A percentile compares a stretch with the other conserved stretches of the same genome.
These are phyloP conservation scores for Lateolabrax maculatus DNA, from an alignment of 2,797 vertebrate genomes.

Conservation along the genomic window DNA sequence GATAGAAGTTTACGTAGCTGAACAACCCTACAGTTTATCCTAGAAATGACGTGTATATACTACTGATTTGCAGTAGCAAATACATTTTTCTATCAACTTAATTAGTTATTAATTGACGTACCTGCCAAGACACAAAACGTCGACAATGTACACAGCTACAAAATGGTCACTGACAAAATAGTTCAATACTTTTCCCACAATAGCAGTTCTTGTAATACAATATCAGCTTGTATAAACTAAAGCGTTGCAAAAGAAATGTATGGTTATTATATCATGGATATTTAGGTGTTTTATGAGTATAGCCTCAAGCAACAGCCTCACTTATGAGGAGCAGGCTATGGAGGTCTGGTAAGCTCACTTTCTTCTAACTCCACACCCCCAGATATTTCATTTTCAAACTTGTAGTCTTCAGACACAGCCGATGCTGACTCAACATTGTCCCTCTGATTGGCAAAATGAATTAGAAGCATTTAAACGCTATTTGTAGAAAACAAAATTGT, in stretches of 20 bases:
- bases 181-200: not conserved
- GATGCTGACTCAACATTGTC: too few relatives aligned
- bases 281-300: too few relatives aligned
- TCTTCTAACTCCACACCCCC: too few relatives aligned
- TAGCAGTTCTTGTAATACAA: not conserved
- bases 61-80: not conserved
- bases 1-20: not conserved
- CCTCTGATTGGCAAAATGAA: not conserved
- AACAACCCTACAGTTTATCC: not conserved
- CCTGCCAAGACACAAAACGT: not conserved
- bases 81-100: not conserved
- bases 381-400: too few relatives aligned
- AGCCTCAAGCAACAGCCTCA: too few relatives aligned
- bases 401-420: too few relatives aligned
- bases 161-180: not conserved
- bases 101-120: not conserved
- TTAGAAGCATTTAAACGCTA: not conserved
- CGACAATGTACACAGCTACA: not conserved
- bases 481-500: not conserved
- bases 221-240: not conserved
- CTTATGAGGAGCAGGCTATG: too few relatives aligned
- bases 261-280: too few relatives aligned
- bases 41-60: not conserved
- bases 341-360: too few relatives aligned
- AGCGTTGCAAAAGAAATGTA: too few relatives aligned